Conservation (phyloP, 64 coral and sea anemone genomes). For the Dendronephthya gigantea region DNA sequence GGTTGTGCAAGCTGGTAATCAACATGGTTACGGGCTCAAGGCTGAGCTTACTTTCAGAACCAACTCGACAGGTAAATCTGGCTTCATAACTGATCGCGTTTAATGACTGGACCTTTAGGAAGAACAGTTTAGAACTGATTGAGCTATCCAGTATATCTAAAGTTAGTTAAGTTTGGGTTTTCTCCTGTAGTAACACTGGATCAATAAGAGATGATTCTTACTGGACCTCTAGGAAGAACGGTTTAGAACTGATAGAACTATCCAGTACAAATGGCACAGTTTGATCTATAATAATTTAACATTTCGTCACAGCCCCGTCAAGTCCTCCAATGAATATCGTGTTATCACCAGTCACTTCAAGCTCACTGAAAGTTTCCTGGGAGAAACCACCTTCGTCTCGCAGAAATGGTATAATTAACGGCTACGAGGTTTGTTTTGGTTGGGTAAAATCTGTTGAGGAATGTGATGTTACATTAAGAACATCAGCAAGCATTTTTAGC, state of each 20-base stretch:
- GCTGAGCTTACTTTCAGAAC: not conserved
- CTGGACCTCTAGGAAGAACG: too few relatives aligned
- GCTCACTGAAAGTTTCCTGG: not conserved
- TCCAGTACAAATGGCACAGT: too few relatives aligned
- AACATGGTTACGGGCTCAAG: not conserved
- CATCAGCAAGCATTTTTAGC: not conserved
- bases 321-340: not conserved
- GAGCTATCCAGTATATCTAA: too few relatives aligned
- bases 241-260: too few relatives aligned
- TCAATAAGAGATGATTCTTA: too few relatives aligned
- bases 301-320: not conserved
- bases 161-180: too few relatives aligned
- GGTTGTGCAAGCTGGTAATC: not conserved
- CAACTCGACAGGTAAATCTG: not conserved
- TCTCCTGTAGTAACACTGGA: too few relatives aligned
- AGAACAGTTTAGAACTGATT: too few relatives aligned
- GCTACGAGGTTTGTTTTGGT: not conserved
- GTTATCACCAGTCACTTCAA: not conserved
- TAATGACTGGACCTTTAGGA: too few relatives aligned
- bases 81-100: too few relatives aligned
- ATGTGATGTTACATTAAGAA: not conserved
- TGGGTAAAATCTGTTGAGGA: not conserved
- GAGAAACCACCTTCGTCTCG: not conserved
- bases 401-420: not conserved
- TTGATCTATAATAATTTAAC: too few relatives aligned